These are phyloP conservation scores for Rotaria macrura DNA, from an alignment of 2,888 invertebrate genomes.

Conservation along the genomic window DNA sequence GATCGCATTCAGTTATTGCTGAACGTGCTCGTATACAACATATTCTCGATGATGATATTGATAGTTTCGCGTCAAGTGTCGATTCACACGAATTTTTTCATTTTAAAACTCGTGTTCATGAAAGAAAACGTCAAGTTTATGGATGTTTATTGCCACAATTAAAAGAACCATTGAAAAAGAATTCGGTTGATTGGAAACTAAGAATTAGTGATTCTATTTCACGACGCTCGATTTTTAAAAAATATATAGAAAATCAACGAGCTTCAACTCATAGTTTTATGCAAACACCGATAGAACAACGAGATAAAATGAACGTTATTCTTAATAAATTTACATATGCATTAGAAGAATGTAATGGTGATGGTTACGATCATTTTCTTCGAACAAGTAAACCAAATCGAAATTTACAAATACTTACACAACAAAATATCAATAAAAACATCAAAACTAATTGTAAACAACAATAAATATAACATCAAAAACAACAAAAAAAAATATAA, in stretches of 20 bases:
- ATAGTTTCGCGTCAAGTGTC: too few relatives aligned
- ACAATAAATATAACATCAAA: not conserved
- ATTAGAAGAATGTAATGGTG: not conserved
- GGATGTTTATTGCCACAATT: not conserved
- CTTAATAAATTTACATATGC: not conserved
- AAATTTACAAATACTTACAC: not conserved
- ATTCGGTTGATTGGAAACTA: too few relatives aligned
- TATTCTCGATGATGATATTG: not conserved
- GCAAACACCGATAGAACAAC: not conserved
- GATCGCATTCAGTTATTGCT: not conserved
- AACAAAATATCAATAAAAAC: not conserved
- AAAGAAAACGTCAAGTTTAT: not conserved
- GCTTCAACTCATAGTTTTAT: too few relatives aligned
- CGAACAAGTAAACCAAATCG: not conserved
- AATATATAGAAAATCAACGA: not conserved
- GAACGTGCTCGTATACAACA: not conserved
- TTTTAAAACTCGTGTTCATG: not conserved
- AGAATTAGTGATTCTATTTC: too few relatives aligned
- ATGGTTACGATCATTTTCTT: constrained; percentile 17
- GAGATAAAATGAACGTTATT: not conserved
- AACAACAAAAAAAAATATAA: not conserved
- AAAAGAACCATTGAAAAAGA: not conserved
- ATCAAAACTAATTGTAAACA: too few relatives aligned
- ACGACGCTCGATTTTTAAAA: not conserved
- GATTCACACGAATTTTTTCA: not conserved